phyloP scores from a whole-genome alignment of 2,113 vertebrate species.

The Mustelus asterias region DNA sequence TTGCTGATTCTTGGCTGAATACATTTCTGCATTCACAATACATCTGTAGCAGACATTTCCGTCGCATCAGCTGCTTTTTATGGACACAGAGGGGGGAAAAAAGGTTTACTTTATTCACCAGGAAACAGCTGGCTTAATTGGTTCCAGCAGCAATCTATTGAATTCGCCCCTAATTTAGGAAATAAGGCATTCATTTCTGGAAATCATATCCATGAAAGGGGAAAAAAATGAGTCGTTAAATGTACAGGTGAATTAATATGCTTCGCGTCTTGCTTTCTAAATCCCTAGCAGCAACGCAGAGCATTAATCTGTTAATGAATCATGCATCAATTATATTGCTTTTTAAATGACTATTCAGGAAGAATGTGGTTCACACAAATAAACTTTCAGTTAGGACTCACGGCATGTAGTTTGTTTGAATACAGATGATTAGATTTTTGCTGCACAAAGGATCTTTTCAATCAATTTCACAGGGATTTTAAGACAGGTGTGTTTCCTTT shows the following conservation, averaged over 20 bases:
- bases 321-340: not conserved
- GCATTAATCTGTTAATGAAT: not conserved
- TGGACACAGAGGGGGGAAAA: constrained; percentile 40
- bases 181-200: not conserved
- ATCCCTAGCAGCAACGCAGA: not conserved
- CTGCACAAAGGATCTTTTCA: not conserved
- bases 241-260: not conserved
- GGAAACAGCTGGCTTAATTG: constrained; percentile 41
- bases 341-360: not conserved
- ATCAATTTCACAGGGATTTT: not conserved
- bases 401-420: not conserved
- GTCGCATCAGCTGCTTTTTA: constrained; percentile 41
- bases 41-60: constrained; percentile 40
- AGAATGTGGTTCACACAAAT: not conserved
- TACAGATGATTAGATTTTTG: not conserved
- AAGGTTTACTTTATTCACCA: constrained; percentile 44
- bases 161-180: not conserved
- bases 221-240: not conserved
- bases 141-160: not conserved
- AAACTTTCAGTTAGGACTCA: not conserved
- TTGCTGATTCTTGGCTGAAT: constrained; percentile 47
- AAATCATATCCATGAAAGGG: not conserved
- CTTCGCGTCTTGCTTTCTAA: not conserved
- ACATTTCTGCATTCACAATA: constrained; percentile 37
- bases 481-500: not conserved